Evolutionary conservation across 2,888 invertebrate species (phyloP), one percentile per base, ranked within the genome.

Genomic region (Drosophila heteroneura): DNA sequence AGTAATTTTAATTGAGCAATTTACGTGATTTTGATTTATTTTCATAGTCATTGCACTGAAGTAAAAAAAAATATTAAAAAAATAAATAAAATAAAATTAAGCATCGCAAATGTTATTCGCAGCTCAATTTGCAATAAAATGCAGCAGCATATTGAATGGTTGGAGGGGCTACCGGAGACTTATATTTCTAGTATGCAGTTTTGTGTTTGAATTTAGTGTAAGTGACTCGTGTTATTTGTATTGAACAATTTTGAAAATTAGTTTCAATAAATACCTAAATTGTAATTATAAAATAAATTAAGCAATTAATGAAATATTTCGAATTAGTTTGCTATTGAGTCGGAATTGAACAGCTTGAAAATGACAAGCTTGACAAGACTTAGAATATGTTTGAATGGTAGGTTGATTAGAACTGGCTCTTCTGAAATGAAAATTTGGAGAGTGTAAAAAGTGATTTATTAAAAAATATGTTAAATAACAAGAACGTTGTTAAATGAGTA

Each of bases 1-100:
- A 78, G 90, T 81, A 89, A 86, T 81, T 89, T 84, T 86, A 87
- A 86, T 86, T 86, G 85, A 89, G 85, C 83, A 90, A 86, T 90
- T 85, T 88, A 76, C 79, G 85, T 74, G 85, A 85, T 73, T 88
- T 88, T 86, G 85, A 88, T 86, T 86, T 90, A 88, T 88, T 79
- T 75, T 71, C 54, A 54, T 58, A 54, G 65, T 53, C 53, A 66
- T 52, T 60, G 58, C 56, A 59, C 54, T 51, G 9, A 26, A 26
- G 26, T 22, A 56, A 44, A 66, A 74, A 47, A 47, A 47, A 26
- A 26, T 47, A 26, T 63, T 44, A 26, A 59, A 66, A 78, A 70
- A 73, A 68, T 64, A 39, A 35, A 70, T 51, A 58, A 32, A 41
- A 59, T 56, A 44, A 57, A 51, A 35, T 57, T 51, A 60, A 68